phyloP scores from a whole-genome alignment of 30 jellyfish, hydroid and myxozoan species.

The Aurelia sp. region DNA sequence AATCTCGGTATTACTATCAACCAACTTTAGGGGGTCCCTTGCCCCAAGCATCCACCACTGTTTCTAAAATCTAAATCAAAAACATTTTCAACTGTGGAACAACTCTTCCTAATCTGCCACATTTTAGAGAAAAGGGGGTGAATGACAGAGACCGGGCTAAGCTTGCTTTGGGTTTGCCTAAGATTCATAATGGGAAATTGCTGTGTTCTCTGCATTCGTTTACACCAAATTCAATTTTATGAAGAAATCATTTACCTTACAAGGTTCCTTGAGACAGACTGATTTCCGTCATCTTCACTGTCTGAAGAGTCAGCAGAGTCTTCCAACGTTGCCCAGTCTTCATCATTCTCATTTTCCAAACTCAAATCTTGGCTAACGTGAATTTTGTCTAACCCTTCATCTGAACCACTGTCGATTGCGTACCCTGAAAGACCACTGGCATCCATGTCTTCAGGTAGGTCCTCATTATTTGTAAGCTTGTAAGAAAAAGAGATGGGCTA shows the following conservation, averaged over 20 bases:
- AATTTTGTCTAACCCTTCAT: conserved; percentile 5
- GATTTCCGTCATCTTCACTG: conserved; percentile 19
- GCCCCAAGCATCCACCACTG: too few relatives aligned
- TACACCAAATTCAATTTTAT: not conserved
- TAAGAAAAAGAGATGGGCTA: not conserved
- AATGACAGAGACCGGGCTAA: not conserved
- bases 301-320: conserved; percentile 17
- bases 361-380: conserved; percentile 25
- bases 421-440: conserved; percentile 27
- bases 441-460: conserved; percentile 20
- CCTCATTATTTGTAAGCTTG: conserved; percentile 16
- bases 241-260: conserved; percentile 15
- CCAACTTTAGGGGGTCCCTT: too few relatives aligned
- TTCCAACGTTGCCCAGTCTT: conserved; percentile 26
- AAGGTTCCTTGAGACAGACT: conserved; percentile 24
- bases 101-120: conserved; percentile 10
- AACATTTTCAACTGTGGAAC: not conserved
- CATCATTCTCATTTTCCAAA: conserved; percentile 9
- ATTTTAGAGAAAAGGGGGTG: not conserved
- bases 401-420: too few relatives aligned
- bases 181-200: not conserved
- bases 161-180: not conserved
- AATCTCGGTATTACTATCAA: too few relatives aligned
- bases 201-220: not conserved
- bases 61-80: too few relatives aligned